These are phyloP conservation scores for Brotogeris chrysoptera DNA, from an alignment of 2,797 vertebrate species.

Conservation along the genomic window DNA sequence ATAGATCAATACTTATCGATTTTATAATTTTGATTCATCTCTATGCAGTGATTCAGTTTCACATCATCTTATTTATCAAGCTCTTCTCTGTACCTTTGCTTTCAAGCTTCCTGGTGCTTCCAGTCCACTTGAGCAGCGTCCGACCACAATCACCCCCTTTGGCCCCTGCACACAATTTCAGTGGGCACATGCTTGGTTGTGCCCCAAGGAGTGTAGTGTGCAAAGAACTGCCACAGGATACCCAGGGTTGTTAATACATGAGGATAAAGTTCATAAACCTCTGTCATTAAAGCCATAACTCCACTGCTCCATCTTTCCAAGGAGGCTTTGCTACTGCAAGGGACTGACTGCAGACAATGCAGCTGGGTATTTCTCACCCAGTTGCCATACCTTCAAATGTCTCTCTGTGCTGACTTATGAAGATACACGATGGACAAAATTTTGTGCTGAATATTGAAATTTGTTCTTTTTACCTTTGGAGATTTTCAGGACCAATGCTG, in stretches of 20 bases:
- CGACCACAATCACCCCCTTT: not conserved
- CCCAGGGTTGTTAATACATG: rapidly evolving
- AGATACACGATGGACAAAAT: not conserved
- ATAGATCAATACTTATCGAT: constrained; percentile 69
- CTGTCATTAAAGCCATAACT: rapidly evolving
- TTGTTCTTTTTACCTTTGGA: not conserved
- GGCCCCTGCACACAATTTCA: not conserved
- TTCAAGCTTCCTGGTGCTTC: not conserved
- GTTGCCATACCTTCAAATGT: not conserved
- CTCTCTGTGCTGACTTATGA: not conserved
- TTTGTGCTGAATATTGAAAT: not conserved
- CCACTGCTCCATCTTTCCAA: not conserved
- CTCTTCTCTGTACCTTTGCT: not conserved
- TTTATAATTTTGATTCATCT: constrained; percentile 72
- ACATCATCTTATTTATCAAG: constrained; percentile 60
- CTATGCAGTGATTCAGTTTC: constrained; percentile 31
- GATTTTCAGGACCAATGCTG: rapidly evolving
- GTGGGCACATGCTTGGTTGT: rapidly evolving
- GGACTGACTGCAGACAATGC: rapidly evolving
- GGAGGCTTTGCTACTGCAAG: not conserved
- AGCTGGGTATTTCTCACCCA: rapidly evolving
- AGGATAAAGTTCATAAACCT: not conserved
- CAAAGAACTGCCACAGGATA: not conserved
- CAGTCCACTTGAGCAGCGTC: not conserved
- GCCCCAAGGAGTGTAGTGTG: not conserved